These are phyloP conservation scores for Muschampia plurimacula DNA, from an alignment of 2,888 invertebrate genomes.

Conservation along the genomic window DNA sequence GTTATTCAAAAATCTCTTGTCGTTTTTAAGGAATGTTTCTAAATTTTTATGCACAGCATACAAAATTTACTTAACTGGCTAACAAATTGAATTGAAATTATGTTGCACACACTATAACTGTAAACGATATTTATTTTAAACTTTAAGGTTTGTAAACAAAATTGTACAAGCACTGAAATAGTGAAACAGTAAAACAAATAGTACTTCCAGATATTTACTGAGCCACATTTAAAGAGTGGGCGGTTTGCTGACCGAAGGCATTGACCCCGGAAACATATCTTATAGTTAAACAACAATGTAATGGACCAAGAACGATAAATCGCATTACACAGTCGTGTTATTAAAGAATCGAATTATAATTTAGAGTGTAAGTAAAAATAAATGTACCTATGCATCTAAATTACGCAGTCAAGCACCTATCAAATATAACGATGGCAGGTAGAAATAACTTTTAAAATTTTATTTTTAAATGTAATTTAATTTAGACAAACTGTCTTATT, in stretches of 20 bases:
- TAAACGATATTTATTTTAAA: constrained; percentile 36
- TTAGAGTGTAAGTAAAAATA: neutral
- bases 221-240: constrained; percentile 64
- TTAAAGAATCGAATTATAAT: constrained; percentile 47
- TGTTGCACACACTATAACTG: constrained; percentile 17
- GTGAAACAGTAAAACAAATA: constrained; percentile 47
- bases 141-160: constrained; percentile 43
- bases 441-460: too few species aligned
- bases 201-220: constrained; percentile 65
- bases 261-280: constrained; percentile 65
- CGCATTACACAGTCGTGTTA: constrained; percentile 47
- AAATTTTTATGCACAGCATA: constrained; percentile 24
- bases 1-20: neutral
- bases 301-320: constrained; percentile 51
- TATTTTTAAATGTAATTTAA: too few species aligned
- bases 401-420: too few species aligned
- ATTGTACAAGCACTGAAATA: constrained; percentile 43
- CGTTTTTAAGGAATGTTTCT: neutral
- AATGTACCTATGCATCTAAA: too few species aligned
- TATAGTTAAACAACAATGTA: constrained; percentile 50
- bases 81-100: constrained; percentile 19
- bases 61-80: neutral
- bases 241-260: constrained; percentile 48
- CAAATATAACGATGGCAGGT: too few species aligned
- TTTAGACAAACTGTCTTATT: too few species aligned